Conservation (phyloP, 2,797 vertebrate genomes). For the Macropodus opercularis region DNA sequence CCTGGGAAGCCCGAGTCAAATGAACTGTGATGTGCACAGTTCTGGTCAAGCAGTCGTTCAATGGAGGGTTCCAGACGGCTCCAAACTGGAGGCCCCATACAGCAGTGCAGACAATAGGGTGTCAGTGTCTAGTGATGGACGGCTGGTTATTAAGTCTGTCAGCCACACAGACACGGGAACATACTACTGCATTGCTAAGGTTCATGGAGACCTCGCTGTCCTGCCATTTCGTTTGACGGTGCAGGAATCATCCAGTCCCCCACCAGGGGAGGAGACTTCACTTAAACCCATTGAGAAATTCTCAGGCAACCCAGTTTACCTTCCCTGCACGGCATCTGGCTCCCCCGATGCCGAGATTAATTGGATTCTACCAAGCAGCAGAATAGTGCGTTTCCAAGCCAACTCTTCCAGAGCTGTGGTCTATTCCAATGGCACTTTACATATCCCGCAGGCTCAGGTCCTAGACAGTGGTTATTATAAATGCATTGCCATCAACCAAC, state of each 20-base stretch:
- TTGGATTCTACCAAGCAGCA: slow-evolving; percentile 88
- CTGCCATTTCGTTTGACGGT: slow-evolving; percentile 82
- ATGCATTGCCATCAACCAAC: slow-evolving; percentile 88
- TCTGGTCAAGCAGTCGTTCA: slow-evolving; percentile 79
- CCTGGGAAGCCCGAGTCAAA: slow-evolving; percentile 75
- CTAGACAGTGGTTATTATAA: slow-evolving; percentile 88
- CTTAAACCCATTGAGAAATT: slow-evolving; percentile 68
- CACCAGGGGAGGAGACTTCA: slow-evolving; percentile 60
- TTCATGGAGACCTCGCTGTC: slow-evolving; percentile 77
- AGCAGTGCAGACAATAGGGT: slow-evolving; percentile 73
- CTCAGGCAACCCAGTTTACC: slow-evolving; percentile 73
- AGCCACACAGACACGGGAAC: slow-evolving; percentile 82
- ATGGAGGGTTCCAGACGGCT: slow-evolving; percentile 88
- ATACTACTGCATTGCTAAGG: slow-evolving; percentile 87
- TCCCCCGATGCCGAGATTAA: slow-evolving; percentile 85
- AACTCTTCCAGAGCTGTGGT: slow-evolving; percentile 81
- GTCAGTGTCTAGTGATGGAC: slow-evolving; percentile 80
- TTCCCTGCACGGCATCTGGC: slow-evolving; percentile 81
- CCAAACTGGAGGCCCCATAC: slow-evolving; percentile 78
- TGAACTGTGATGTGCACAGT: slow-evolving; percentile 84
- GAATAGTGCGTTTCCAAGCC: slow-evolving; percentile 67
- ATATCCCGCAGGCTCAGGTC: slow-evolving; percentile 77
- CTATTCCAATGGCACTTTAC: slow-evolving; percentile 82
- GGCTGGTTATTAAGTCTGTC: slow-evolving; percentile 76
- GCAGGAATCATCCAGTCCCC: slow-evolving; percentile 77